Base-by-base conservation (phyloP, 2,797 vertebrate genomes). In the Yasuhikotakia modesta region DNA sequence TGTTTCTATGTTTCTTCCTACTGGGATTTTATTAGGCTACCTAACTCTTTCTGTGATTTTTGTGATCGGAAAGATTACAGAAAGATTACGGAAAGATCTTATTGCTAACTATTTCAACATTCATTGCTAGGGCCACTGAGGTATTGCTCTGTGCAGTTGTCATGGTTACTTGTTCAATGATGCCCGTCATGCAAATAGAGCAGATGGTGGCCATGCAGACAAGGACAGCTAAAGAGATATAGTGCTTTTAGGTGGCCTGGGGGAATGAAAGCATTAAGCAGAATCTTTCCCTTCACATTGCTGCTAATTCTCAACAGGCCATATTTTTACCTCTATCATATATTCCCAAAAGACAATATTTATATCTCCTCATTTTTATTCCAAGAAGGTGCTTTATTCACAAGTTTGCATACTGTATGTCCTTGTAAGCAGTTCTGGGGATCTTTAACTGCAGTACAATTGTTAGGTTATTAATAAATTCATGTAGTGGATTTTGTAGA, bases 171-270 rank as follows among this genome's bases (percentile, higher is more conserved):
- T 32, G 43, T 68, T 71, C 79, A 75, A 35, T 57, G 74, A 76
- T 72, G 48, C 53, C 74, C 60, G 50, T 76, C 73, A 70, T 65
- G 67, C 73, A 78, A 81, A 76, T 72, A 53, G 60, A 76, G 55
- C 79, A 81, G 79, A 81, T 81, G 79, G 73, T 81, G 73, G 66
- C 67, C 67, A 50, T 70, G 58, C 48, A 78, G 67, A 50, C 45
- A 17, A 27, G 67, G 57, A 78, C 67, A 70, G 67, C 48, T 78
- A 45, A 78, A 46, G 48, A 64, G 76, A 70, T 45, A 69, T 16
- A 35, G 53, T 78, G 67, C 64, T 53, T 78, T 78, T 53, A 30
- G 46, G 63, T 55, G 30, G 21, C 76, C 58, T 63, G 21, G 11
- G 76, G 76, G 57, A 76, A 76, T 24, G 24, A 67, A 46, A 68